Conservation (phyloP, 2,888 invertebrate species). For the Hermaeophaga mercurialis region DNA sequence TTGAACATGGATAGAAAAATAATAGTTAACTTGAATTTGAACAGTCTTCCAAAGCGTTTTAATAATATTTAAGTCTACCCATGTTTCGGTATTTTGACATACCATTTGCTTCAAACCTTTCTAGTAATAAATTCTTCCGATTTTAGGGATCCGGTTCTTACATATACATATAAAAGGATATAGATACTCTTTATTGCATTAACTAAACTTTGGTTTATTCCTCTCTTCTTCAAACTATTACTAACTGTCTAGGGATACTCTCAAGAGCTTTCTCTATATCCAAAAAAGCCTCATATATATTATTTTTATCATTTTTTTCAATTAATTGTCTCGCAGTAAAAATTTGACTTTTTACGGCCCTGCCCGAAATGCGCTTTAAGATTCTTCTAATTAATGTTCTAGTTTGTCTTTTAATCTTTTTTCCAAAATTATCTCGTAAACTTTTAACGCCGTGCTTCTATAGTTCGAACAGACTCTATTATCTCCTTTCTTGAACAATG, state of each 20-base stretch:
- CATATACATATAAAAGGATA: no score
- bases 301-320: neutral
- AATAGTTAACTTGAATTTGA: no score
- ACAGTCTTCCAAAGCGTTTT: no score
- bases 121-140: no score
- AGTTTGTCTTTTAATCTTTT: neutral
- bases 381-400: neutral
- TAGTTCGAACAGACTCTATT: neutral
- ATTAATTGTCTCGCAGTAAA: neutral
- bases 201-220: neutral
- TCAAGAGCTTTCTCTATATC: neutral
- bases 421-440: neutral
- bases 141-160: no score
- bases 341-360: neutral
- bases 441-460: neutral
- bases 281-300: neutral
- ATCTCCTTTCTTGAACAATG: neutral
- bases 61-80: no score
- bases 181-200: no score
- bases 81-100: no score
- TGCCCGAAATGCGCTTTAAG: neutral
- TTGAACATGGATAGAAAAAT: no score
- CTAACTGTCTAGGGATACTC: neutral
- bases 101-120: no score
- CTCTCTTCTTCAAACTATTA: neutral